Evolutionary conservation across 2,113 vertebrate genomes (phyloP).

Genomic region (Lampris incognitus): DNA sequence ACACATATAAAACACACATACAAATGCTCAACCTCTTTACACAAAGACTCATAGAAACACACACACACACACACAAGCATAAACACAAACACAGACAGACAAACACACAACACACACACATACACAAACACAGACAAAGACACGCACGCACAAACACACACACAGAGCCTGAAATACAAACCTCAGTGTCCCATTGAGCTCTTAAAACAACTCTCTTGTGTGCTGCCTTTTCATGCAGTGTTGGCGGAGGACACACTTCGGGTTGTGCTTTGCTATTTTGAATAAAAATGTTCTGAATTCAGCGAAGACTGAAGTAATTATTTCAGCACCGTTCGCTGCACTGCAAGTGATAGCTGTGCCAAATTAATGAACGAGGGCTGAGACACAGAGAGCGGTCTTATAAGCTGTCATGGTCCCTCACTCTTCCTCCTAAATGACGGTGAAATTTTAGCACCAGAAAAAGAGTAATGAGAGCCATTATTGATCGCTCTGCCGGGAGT

Average conservation of each 20-base stretch:
- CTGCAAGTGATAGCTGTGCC: constrained; percentile 9
- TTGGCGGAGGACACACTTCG: constrained; percentile 28
- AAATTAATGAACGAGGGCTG: not conserved
- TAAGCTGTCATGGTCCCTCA: no score
- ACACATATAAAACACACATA: not conserved
- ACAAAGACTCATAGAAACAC: not conserved
- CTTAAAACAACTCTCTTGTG: constrained; percentile 43
- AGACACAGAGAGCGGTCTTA: not conserved
- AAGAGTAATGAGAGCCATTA: not conserved
- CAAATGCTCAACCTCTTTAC: not conserved
- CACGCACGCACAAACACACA: not conserved
- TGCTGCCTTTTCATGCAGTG: constrained; percentile 57
- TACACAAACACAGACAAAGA: not conserved
- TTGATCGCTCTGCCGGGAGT: constrained; percentile 13
- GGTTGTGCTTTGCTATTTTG: constrained; percentile 30
- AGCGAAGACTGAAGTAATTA: constrained; percentile 6
- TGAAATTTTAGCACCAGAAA: constrained; percentile 18
- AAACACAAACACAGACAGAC: no score
- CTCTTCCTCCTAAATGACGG: not conserved
- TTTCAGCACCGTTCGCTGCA: constrained; percentile 18
- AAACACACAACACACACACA: not conserved
- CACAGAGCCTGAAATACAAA: constrained; percentile 10
- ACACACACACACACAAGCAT: not conserved
- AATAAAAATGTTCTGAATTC: constrained; percentile 36
- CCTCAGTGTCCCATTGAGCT: constrained; percentile 35